Evolutionary conservation across 2,888 invertebrate species (phyloP), one percentile per base, ranked within the genome.

Genomic region (Tetanocera ferruginea): DNA sequence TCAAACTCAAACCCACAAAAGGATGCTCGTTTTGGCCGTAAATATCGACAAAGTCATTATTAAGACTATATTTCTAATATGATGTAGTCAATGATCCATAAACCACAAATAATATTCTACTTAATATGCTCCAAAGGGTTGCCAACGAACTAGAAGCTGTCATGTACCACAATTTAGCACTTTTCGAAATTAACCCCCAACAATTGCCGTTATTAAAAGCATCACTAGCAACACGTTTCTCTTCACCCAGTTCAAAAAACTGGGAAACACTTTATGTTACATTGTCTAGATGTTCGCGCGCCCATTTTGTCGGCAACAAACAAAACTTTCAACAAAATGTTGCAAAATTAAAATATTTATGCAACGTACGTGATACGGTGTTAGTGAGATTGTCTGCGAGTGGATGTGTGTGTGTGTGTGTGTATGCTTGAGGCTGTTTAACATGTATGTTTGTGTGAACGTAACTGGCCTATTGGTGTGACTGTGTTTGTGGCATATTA

Each of bases 321-420:
- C 60, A 73, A 72, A 57, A 73, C 72, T 73, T 73, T 73, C 43
- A 73, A 85, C 86, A 86, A 55, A 85, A 86, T 85, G 85, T 86
- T 85, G 84, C 84, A 84, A 85, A 85, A 85, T 86, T 85, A 86
- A 86, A 85, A 85, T 85, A 84, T 85, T 85, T 85, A 85, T 85
- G 86, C 84, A 83, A 82, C 82, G 84, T 83, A 85, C 84, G 84
- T 84, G 85, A 76, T 62, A n/a, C 25, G 57, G 31, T 14, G 5
- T 52, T 31, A n/a, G 43, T 69, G 17, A 52, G 55, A 25, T 52
- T 60, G 9, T 70, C 17, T 31, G 14, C 17, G 19, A 5, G 49
- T 71, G 11, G 34, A 34, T 71, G 14, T 75, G 28, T 57, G 51
- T 75, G 5, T 34, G 34, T 69, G 28, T 71, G 28, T 71, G 34